Percentiles rank a stretch among this genome's conserved stretches.
Evolutionary conservation across 2,888 invertebrate species (phyloP).

Genomic region (Orthonevra nobilis): DNA sequence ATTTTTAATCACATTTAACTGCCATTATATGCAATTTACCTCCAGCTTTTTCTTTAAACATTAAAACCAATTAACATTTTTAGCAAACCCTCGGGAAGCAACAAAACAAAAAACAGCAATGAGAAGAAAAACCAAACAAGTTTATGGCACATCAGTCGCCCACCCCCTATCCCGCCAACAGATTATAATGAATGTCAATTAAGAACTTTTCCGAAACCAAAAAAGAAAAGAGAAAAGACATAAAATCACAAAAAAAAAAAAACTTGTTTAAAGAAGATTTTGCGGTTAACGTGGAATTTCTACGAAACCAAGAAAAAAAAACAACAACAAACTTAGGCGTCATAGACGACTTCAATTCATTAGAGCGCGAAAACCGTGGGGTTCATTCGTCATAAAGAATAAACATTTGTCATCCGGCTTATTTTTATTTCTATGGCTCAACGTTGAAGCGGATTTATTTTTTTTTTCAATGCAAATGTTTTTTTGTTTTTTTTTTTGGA

Average conservation of each 20-base stretch:
- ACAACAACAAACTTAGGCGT: slow-evolving; percentile 8
- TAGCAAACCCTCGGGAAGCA: too few relatives aligned
- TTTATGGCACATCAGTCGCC: slow-evolving; percentile 31
- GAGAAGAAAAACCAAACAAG: slow-evolving; percentile 14
- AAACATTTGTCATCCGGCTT: slow-evolving; percentile 41
- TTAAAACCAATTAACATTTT: slow-evolving; percentile 47
- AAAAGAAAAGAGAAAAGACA: background rate
- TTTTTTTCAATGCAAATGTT: background rate
- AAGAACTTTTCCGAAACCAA: too few relatives aligned
- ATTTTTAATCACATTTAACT: slow-evolving; percentile 15
- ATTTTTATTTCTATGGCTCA: slow-evolving; percentile 12
- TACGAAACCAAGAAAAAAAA: too few relatives aligned
- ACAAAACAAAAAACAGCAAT: too few relatives aligned
- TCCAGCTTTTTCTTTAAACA: slow-evolving; percentile 27
- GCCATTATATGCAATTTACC: slow-evolving; percentile 38
- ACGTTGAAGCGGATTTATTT: slow-evolving; percentile 5
- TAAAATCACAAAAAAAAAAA: slow-evolving; percentile 8
- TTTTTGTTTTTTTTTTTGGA: too few relatives aligned
- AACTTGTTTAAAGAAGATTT: background rate
- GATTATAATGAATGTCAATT: slow-evolving; percentile 45
- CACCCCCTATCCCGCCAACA: background rate
- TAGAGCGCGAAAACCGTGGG: slow-evolving; percentile 9
- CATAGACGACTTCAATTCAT: slow-evolving; percentile 17
- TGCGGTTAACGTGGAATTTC: slow-evolving; percentile 14
- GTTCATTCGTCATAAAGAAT: slow-evolving; percentile 49